Base-by-base conservation (phyloP, 1,140 invertebrate species). In the Calliphora vicina region DNA sequence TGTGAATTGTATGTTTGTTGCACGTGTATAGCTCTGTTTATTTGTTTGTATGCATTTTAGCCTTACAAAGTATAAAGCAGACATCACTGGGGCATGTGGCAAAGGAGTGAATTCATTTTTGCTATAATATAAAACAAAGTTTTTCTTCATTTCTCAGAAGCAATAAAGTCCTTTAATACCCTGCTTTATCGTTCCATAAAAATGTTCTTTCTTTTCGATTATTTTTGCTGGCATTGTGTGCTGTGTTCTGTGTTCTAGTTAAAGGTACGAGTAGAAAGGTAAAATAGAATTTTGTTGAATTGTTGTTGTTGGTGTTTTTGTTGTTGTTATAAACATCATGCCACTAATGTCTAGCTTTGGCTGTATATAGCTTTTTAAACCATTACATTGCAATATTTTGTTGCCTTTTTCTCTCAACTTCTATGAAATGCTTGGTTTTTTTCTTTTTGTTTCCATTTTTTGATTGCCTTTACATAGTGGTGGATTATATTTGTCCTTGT, bases 401-500 rank as follows among this genome's bases (percentile, higher is more conserved):
- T 67, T 23, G 61, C 9, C 10, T 2, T 20, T 67, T 67, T 35
- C 5, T 35, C 35, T 35, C 35, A 35, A 35, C 35, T 35, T 35
- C 35, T 35, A 35, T 35, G 35, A 35, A 35, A 35, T 8, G 10
- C 10, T 5, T 35, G n/a, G 20, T 67, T 9, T 67, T 67, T 9
- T 20, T 67, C 8, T 23, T 67, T 10, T 67, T 67, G 6, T 67
- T 67, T 67, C 2, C 13, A 57, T 67, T 20, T 67, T 67, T 67
- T 67, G 61, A 67, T 23, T 67, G 23, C 61, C 61, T 67, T 67
- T 67, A 67, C 3, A 23, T 67, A 23, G 61, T 67, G 45, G 50
- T 57, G 61, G 61, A 67, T 67, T 67, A 67, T 67, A 67, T 67
- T 67, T 67, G 61, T 67, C 61, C 61, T 67, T 67, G 61, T 67